Percentiles rank a stretch among this genome's conserved stretches.
Evolutionary conservation across 2,888 invertebrate genomes (phyloP).

Genomic region (Fragum whitleyi): DNA sequence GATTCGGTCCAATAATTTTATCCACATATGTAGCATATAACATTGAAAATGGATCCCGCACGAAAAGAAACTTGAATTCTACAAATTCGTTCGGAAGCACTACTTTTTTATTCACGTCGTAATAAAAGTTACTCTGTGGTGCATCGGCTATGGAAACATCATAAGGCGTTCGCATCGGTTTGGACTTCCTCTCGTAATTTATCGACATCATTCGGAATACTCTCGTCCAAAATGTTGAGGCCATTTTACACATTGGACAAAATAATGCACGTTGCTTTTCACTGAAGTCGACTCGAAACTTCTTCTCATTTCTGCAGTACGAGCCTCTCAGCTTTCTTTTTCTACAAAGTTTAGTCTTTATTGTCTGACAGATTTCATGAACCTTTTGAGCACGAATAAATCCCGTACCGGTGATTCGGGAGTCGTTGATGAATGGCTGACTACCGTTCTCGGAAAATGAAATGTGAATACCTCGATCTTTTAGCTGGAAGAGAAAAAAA

Average conservation of each 20-base stretch:
- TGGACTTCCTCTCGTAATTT: not conserved
- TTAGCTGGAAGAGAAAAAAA: not conserved
- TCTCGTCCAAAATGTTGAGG: constrained; percentile 51
- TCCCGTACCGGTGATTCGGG: not conserved
- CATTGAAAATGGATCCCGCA: constrained; percentile 37
- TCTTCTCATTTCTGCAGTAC: constrained; percentile 10
- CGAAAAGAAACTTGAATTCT: constrained; percentile 40
- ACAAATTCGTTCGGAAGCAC: not conserved
- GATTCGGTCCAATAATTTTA: constrained; percentile 48
- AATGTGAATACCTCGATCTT: not conserved
- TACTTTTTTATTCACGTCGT: not conserved
- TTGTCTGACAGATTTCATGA: not conserved
- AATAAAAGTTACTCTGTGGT: constrained; percentile 24
- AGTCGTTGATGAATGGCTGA: not conserved
- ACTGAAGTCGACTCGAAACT: constrained; percentile 35
- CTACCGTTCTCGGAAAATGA: not conserved
- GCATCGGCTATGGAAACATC: constrained; percentile 40
- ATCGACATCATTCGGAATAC: constrained; percentile 41
- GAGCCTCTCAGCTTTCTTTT: not conserved
- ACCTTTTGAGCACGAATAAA: not conserved
- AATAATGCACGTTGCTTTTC: constrained; percentile 16
- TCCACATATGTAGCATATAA: constrained; percentile 43
- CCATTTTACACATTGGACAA: constrained; percentile 54
- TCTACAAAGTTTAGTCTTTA: not conserved
- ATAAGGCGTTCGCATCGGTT: constrained; percentile 20